phyloP scores from a whole-genome alignment of 2,888 invertebrate species.

The Ichneumoninae sp. region DNA sequence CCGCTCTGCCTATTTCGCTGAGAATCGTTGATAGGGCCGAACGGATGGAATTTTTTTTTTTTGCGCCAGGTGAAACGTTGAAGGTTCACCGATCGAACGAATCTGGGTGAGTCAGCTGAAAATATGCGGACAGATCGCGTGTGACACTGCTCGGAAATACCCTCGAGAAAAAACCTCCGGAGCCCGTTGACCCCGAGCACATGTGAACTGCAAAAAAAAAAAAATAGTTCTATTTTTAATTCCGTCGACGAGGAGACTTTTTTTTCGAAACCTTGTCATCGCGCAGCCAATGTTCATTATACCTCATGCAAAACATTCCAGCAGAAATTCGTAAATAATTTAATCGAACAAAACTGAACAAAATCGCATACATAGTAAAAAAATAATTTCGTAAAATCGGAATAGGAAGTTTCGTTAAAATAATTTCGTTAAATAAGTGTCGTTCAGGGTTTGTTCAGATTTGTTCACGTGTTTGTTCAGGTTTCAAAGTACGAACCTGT shows the following conservation, averaged over 20 bases:
- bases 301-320: not conserved
- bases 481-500: too few relatives aligned
- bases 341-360: not conserved
- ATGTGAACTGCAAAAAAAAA: conserved; percentile 44
- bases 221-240: conserved; percentile 48
- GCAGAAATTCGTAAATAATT: not conserved
- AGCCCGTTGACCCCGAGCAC: conserved; percentile 21
- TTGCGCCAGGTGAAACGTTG: not conserved
- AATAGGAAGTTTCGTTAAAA: too few relatives aligned
- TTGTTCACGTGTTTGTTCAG: too few relatives aligned
- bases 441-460: too few relatives aligned
- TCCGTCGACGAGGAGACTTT: conserved; percentile 6
- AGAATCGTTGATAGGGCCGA: not conserved
- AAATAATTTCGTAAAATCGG: not conserved
- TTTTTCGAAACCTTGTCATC: conserved; percentile 27
- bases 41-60: too few relatives aligned
- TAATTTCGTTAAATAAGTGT: too few relatives aligned
- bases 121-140: conserved; percentile 26
- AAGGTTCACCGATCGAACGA: not conserved
- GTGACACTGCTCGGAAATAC: conserved; percentile 13
- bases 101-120: conserved; percentile 6
- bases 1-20: not conserved
- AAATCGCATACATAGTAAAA: not conserved
- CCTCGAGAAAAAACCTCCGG: conserved; percentile 17
- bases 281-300: conserved; percentile 3